Percentiles rank a stretch among this genome's conserved stretches.
Evolutionary conservation across 92 coral and sea anemone species (phyloP).

Genomic region (Epizoanthus ramosus): DNA sequence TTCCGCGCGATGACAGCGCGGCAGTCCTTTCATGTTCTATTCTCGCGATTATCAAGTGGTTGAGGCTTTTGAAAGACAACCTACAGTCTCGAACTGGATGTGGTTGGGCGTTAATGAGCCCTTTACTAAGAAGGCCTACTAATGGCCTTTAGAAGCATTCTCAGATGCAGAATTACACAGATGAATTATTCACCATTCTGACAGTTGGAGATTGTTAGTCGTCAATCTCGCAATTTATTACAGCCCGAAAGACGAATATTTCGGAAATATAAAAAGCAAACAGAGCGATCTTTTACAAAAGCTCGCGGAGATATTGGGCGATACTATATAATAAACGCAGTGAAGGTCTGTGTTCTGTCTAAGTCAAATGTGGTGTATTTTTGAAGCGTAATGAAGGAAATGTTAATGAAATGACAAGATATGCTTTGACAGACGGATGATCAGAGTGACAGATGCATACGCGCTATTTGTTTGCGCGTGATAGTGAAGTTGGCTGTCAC

Average conservation of each 20-base stretch:
- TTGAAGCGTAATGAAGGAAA: conserved; percentile 76
- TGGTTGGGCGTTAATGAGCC: conserved; percentile 84
- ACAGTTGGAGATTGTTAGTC: conserved; percentile 15
- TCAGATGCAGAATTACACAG: conserved; percentile 60
- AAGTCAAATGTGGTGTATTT: conserved; percentile 37
- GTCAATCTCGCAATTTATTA: conserved; percentile 28
- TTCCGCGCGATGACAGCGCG: conserved; percentile 94
- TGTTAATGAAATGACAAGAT: conserved; percentile 71
- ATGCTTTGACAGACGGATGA: conserved; percentile 70
- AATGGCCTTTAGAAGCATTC: conserved; percentile 52
- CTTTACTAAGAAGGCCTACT: conserved; percentile 61
- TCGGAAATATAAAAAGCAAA: conserved; percentile 37
- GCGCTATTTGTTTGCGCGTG: conserved; percentile 72
- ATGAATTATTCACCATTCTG: conserved; percentile 57
- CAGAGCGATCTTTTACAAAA: conserved; percentile 12
- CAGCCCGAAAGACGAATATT: conserved; percentile 21
- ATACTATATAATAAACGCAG: conserved; percentile 5
- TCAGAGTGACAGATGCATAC: conserved; percentile 64
- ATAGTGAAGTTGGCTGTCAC: conserved; percentile 87
- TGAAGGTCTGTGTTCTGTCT: conserved; percentile 26
- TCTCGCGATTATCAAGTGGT: conserved; percentile 69
- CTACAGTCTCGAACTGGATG: conserved; percentile 69
- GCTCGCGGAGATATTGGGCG: neutral
- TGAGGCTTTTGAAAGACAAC: conserved; percentile 65
- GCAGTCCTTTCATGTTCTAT: conserved; percentile 70